phyloP scores from a whole-genome alignment of 2,797 vertebrate species.

The Melanotaenia boesemani region DNA sequence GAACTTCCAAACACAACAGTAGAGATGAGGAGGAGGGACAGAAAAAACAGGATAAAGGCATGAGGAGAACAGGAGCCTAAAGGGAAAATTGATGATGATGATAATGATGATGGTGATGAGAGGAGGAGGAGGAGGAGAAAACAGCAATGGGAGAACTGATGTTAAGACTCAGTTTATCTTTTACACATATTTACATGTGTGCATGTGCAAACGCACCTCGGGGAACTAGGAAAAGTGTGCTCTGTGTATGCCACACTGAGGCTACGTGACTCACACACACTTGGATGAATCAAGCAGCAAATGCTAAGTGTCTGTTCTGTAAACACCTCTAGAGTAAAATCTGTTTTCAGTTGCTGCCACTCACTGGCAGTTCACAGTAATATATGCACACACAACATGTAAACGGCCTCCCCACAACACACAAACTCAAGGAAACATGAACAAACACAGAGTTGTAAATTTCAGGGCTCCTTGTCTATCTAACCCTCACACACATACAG shows the following conservation, averaged over 20 bases:
- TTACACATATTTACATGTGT: slow-evolving; percentile 48
- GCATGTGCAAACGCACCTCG: slow-evolving; percentile 46
- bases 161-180: slow-evolving; percentile 40
- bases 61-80: slow-evolving; percentile 24
- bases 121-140: slow-evolving; percentile 12
- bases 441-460: slow-evolving; percentile 38
- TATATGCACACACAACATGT: slow-evolving; percentile 54
- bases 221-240: slow-evolving; percentile 38
- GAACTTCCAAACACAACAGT: slow-evolving; percentile 48
- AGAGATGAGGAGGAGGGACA: slow-evolving; percentile 49
- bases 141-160: slow-evolving; percentile 37
- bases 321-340: slow-evolving; percentile 57
- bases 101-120: slow-evolving; percentile 34
- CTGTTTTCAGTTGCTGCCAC: slow-evolving; percentile 63
- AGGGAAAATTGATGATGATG: slow-evolving; percentile 48
- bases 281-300: slow-evolving; percentile 62
- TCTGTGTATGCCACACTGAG: slow-evolving; percentile 43
- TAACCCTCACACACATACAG: slow-evolving; percentile 19
- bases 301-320: slow-evolving; percentile 60
- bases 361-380: slow-evolving; percentile 50
- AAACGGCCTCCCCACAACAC: slow-evolving; percentile 33
- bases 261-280: slow-evolving; percentile 29
- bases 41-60: slow-evolving; percentile 46
- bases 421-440: slow-evolving; percentile 5
- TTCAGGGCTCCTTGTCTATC: slow-evolving; percentile 46